Evolutionary conservation across 1,140 invertebrate species (phyloP), one percentile per base, ranked within the genome.

Genomic region (Aphaenogaster ashmeadi): DNA sequence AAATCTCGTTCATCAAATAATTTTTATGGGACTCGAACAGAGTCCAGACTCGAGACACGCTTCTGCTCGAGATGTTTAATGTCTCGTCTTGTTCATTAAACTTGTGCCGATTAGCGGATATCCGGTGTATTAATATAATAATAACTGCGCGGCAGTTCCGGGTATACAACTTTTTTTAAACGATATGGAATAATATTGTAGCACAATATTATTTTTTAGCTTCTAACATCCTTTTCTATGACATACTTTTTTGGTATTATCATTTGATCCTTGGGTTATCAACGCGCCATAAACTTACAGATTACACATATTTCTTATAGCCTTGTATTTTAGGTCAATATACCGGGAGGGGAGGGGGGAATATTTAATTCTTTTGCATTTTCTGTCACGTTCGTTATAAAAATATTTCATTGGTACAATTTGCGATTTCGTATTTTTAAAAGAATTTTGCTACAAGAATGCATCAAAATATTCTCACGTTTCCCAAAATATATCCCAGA

Each of bases 241-340:
- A 54, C 13, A 38, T 38, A 74, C 11, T 36, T 74, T 38, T 54
- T n/a, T n/a, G 0, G 2, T 4, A 56, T 75, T 75, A 75, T 56
- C 72, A 15, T 60, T 58, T 77, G 21, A 60, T 77, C 7, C 74
- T 60, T 77, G 15, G 54, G 21, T 77, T 77, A 77, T 60, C 54
- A 15, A 9, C 6, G 3, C 3, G 38, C 9, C 21, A 11, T 33
- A 27, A 58, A 41, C 0, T 15, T 27, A 15, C 56, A 75, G 36
- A 21, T 75, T 77, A 44, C 0, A 56, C 6, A 41, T 75, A 5
- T 36, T 41, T 18, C 1, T 72, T 11, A n/a, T 18, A 41, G 7
- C 3, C 9, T 72, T 50, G 9, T 9, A 27, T 41, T 44, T 58
- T 11, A 41, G 13, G 2, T 71, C 13, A 18, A 5, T 11, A 27